phyloP scores from a whole-genome alignment of 2,113 vertebrate genomes.

The Corythornis madagascariensis region DNA sequence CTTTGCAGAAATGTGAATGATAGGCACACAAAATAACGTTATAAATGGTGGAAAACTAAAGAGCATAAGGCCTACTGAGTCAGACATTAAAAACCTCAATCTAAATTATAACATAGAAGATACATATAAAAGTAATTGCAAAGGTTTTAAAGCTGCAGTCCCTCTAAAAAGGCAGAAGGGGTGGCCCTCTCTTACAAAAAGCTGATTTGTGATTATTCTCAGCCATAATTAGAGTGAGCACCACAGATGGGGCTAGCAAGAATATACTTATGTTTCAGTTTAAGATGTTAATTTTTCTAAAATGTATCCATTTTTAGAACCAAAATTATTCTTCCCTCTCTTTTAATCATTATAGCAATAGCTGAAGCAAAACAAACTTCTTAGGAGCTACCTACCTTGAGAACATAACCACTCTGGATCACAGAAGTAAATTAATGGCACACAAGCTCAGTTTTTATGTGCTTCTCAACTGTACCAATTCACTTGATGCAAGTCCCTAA shows the following conservation, averaged over 20 bases:
- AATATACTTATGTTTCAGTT: not conserved
- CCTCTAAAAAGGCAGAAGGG: slow-evolving; percentile 24
- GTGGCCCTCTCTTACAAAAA: not conserved
- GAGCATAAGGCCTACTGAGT: not conserved
- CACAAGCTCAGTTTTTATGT: not conserved
- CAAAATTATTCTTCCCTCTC: not conserved
- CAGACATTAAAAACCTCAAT: slow-evolving; percentile 52
- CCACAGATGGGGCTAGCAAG: not conserved
- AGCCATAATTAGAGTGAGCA: not conserved
- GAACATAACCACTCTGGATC: not conserved
- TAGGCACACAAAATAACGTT: slow-evolving; percentile 52
- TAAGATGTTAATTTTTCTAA: not conserved
- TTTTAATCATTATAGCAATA: not conserved
- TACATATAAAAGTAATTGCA: slow-evolving; percentile 33
- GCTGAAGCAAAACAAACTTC: not conserved
- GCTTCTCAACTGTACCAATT: not conserved
- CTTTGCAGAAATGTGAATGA: slow-evolving; percentile 60
- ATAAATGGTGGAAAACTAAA: slow-evolving; percentile 21
- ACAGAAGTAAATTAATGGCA: not conserved
- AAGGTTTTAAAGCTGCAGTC: slow-evolving; percentile 50
- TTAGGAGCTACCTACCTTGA: not conserved
- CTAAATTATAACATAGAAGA: slow-evolving; percentile 16
- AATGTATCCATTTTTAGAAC: not conserved
- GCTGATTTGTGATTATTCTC: not conserved
- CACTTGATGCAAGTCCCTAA: not conserved